Conservation (phyloP, 2,113 vertebrate species). For the Pterocles orientalis region DNA sequence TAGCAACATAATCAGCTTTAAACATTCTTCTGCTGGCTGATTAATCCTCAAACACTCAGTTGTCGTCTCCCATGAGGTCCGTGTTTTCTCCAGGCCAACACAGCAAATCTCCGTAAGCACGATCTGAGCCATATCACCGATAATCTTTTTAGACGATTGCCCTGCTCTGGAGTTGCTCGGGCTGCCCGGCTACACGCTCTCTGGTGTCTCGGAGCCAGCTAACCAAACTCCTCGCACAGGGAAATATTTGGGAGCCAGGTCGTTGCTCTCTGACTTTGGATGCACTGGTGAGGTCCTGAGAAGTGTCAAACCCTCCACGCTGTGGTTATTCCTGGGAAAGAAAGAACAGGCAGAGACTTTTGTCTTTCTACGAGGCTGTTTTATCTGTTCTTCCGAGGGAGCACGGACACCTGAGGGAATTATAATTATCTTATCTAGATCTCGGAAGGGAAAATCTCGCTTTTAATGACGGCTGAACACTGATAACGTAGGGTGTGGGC, state of each 20-base stretch:
- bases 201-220: fast-evolving
- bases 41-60: neutral
- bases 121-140: neutral
- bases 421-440: no score
- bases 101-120: fast-evolving
- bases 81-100: neutral
- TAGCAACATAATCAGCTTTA: neutral
- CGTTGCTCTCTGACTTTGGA: neutral
- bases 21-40: neutral
- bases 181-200: neutral
- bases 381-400: no score
- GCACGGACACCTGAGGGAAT: no score
- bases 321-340: no score
- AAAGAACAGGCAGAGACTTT: no score
- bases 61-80: neutral
- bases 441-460: no score
- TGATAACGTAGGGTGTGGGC: no score
- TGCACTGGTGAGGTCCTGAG: neutral
- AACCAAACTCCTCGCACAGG: neutral
- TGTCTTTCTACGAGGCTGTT: no score
- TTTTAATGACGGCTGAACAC: no score
- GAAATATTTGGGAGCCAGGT: neutral
- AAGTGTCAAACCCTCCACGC: neutral
- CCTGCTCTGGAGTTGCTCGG: neutral
- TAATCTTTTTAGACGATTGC: neutral